Base-by-base conservation (phyloP, 2,888 invertebrate species). In the Sphaerolaimus hirsutus region DNA sequence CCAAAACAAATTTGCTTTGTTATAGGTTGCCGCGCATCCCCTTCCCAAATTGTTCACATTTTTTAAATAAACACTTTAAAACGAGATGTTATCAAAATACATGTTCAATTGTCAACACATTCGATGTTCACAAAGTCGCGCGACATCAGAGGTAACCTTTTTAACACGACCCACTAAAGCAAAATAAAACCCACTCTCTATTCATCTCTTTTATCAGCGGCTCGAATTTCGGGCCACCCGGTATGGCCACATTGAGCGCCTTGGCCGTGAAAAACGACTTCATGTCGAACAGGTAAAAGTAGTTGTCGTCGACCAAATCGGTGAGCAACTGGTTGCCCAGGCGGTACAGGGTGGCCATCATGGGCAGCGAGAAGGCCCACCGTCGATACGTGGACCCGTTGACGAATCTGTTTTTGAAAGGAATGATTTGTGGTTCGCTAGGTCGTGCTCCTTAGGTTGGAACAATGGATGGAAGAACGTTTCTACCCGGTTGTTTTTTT, bases 181-280 rank as follows among this genome's bases (percentile, higher is more conserved):
- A 17, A 37, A 32, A 5, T 21, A n/a, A 21, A 26, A 62, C 75
- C 71, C 68, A 79, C 78, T 79, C 84, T 45, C 84, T 79, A 59
- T 86, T 87, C 58, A 84, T 81, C 66, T 97, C 97, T 62, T 99
- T 99, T 21, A 99, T 87, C 4, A 99, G 70, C 0, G 97, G 97
- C 65, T 99, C 97, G 70, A 99, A 99, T 67, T 99, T 99, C 0
- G 97, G 97, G 1, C 97, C 97, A 46, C 97, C 97, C 12, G 97
- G 97, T 59, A 99, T 93, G 1, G 97, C 93, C 81, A 97, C 86
- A 64, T 99, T 99, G 46, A 99, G 68, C 2, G 97, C 97, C 67
- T 99, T 99, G 0, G 97, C 97, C 1, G 97, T 99, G 67, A 97
- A 99, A 68, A 99, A 99, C 59, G 93, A 93, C 68, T 97, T 93